phyloP scores from a whole-genome alignment of 2,113 vertebrate species.

The Coturnix japonica region DNA sequence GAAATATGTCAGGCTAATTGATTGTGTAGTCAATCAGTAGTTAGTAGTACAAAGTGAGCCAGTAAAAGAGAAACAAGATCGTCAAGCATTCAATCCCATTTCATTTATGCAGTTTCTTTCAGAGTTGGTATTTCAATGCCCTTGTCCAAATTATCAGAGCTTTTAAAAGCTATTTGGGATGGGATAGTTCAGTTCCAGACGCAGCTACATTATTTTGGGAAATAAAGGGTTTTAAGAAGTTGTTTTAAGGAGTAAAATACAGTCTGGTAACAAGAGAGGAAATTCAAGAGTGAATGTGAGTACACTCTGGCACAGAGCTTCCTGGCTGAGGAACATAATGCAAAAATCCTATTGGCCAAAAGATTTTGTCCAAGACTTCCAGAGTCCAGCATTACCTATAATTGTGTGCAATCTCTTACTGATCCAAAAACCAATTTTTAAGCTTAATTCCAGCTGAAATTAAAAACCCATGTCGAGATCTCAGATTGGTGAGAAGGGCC shows the following conservation, averaged over 20 bases:
- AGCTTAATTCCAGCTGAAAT: slow-evolving; percentile 67
- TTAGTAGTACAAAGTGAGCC: neutral
- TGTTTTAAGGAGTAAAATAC: slow-evolving; percentile 21
- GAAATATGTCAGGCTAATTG: neutral
- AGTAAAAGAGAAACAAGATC: neutral
- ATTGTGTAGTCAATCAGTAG: neutral
- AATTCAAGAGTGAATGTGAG: slow-evolving; percentile 60
- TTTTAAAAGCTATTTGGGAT: neutral
- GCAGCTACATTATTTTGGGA: slow-evolving; percentile 2
- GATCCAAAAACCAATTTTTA: slow-evolving; percentile 70
- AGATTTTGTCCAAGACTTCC: slow-evolving; percentile 51
- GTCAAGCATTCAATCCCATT: neutral
- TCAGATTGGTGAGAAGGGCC: slow-evolving; percentile 57
- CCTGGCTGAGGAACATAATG: slow-evolving; percentile 61
- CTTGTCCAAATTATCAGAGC: neutral
- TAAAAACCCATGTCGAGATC: slow-evolving; percentile 62
- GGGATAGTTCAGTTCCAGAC: neutral
- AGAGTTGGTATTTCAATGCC: slow-evolving; percentile 28
- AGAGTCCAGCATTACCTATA: slow-evolving; percentile 69
- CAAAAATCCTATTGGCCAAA: slow-evolving; percentile 48
- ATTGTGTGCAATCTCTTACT: slow-evolving; percentile 62
- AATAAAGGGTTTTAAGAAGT: slow-evolving; percentile 5
- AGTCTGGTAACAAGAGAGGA: slow-evolving; percentile 32
- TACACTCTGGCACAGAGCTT: slow-evolving; percentile 37
- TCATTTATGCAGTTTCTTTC: slow-evolving; percentile 1